Evolutionary conservation across 2,888 invertebrate genomes (phyloP).

Genomic region (Eupithecia subumbrata): DNA sequence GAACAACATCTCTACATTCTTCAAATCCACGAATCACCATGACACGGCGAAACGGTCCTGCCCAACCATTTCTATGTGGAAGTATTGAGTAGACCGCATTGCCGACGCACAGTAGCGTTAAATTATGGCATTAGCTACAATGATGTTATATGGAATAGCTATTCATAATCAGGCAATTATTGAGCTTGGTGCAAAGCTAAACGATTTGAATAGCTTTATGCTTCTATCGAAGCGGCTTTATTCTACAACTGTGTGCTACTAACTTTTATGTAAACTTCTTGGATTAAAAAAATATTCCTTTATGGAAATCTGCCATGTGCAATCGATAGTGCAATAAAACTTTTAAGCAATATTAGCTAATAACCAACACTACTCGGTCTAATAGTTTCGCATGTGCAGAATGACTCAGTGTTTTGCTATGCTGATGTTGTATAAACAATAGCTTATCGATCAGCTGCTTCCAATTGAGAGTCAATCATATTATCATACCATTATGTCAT

Average conservation of each 20-base stretch:
- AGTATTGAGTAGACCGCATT: background rate
- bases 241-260: background rate
- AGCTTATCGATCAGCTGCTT: constrained; percentile 26
- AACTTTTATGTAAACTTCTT: background rate
- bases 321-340: background rate
- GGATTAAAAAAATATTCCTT: background rate
- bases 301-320: background rate
- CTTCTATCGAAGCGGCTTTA: background rate
- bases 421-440: constrained; percentile 30
- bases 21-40: background rate
- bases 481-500: constrained; percentile 16
- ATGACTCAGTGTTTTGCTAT: constrained; percentile 30
- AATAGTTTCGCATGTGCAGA: constrained; percentile 10
- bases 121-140: constrained; percentile 3
- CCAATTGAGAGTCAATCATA: constrained; percentile 15
- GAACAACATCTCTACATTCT: background rate
- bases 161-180: constrained; percentile 2
- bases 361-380: background rate
- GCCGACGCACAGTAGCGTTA: background rate
- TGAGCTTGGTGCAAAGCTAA: background rate
- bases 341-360: background rate
- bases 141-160: no score
- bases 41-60: background rate
- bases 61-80: background rate
- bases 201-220: background rate